phyloP scores from a whole-genome alignment of 2,888 invertebrate genomes.

The Erannis defoliaria region DNA sequence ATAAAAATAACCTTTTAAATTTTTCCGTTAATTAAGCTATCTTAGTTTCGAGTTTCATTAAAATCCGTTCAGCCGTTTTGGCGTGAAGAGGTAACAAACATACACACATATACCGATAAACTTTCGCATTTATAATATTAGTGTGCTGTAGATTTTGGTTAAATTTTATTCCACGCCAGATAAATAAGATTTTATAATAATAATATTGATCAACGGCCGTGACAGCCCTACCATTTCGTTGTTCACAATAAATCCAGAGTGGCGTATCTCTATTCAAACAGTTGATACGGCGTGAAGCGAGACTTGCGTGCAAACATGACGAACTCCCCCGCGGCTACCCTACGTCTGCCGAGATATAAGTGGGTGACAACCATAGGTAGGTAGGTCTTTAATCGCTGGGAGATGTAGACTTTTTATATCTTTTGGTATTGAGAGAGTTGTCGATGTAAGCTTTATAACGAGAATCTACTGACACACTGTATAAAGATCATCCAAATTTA shows the following conservation, averaged over 20 bases:
- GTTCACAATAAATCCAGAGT: slow-evolving; percentile 81
- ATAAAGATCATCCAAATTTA: neutral
- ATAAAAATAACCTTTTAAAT: too few species aligned
- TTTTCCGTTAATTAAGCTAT: too few species aligned
- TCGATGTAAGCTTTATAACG: neutral
- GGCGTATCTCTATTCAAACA: slow-evolving; percentile 85
- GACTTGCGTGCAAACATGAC: slow-evolving; percentile 80
- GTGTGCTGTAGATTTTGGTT: too few species aligned
- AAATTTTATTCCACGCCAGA: too few species aligned
- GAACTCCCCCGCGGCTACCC: slow-evolving; percentile 47
- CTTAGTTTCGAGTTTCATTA: too few species aligned
- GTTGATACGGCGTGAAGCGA: slow-evolving; percentile 79
- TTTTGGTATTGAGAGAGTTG: neutral
- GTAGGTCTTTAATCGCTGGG: slow-evolving; percentile 32
- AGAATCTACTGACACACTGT: too few species aligned
- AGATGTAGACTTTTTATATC: slow-evolving; percentile 13
- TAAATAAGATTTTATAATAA: too few species aligned
- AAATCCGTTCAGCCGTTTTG: too few species aligned
- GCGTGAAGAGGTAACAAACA: too few species aligned
- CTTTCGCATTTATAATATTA: too few species aligned
- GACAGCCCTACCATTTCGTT: slow-evolving; percentile 45
- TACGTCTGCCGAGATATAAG: slow-evolving; percentile 33
- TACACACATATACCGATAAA: too few species aligned
- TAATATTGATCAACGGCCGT: slow-evolving; percentile 1
- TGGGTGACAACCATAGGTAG: slow-evolving; percentile 23